phyloP scores from a whole-genome alignment of 2,797 vertebrate species.

The Gallinago nigripennis region DNA sequence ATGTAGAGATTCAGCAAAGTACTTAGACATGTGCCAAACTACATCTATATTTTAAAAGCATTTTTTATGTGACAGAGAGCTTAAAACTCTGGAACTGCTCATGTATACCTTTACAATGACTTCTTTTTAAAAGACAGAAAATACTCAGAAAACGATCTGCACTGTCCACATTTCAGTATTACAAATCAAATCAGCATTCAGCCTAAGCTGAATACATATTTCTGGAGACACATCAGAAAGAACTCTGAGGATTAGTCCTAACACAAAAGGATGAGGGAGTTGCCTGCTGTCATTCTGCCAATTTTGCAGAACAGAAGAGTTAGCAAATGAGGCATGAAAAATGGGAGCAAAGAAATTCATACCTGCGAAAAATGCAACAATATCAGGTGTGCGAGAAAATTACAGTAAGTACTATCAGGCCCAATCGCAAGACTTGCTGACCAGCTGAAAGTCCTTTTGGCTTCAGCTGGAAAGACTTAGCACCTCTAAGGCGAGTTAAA shows the following conservation, averaged over 20 bases:
- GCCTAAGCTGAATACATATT: neutral
- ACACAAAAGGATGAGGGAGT: conserved; percentile 52
- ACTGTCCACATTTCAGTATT: conserved; percentile 4
- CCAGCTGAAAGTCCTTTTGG: neutral
- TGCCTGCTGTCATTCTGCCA: conserved; percentile 49
- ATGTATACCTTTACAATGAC: neutral
- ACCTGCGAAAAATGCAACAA: neutral
- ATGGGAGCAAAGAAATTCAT: conserved; percentile 25
- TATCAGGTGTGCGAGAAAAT: neutral
- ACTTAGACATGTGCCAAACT: neutral
- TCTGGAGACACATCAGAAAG: conserved; percentile 41
- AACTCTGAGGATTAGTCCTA: conserved; percentile 41
- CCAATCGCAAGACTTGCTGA: neutral
- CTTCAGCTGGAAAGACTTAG: neutral
- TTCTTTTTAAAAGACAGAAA: conserved; percentile 11
- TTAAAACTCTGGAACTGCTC: neutral
- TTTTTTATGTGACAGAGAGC: neutral
- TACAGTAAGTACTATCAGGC: neutral
- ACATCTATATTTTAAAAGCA: neutral
- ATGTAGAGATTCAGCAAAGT: neutral
- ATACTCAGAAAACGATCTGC: neutral
- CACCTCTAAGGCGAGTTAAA: neutral
- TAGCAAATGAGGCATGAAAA: conserved; percentile 43
- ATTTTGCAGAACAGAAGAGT: conserved; percentile 38
- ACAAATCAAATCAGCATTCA: conserved; percentile 18